Conservation (phyloP, 1,140 invertebrate genomes). For the Tetramorium alpestre region DNA sequence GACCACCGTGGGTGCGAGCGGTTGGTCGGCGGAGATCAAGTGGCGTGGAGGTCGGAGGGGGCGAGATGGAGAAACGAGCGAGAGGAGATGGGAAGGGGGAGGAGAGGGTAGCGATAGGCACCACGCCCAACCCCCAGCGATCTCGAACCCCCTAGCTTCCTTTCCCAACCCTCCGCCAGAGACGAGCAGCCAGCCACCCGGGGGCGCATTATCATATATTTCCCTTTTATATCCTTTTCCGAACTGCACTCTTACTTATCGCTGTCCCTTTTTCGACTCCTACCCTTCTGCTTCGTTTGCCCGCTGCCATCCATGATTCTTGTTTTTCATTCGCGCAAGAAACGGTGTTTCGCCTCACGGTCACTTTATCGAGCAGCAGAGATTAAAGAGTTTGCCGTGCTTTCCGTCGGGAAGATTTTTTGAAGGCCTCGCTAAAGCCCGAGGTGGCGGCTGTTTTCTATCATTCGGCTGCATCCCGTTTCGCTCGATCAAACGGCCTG, state of each 20-base stretch:
- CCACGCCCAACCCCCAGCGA: constrained; percentile 84
- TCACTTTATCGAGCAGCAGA: constrained; percentile 45
- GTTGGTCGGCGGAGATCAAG: constrained; percentile 15
- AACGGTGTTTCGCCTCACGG: constrained; percentile 21
- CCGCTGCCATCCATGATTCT: not conserved
- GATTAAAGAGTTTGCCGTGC: constrained; percentile 40
- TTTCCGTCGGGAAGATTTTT: constrained; percentile 21
- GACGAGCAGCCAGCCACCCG: constrained; percentile 73
- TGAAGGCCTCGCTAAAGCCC: not conserved
- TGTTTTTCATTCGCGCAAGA: constrained; percentile 58
- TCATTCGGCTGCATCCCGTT: not conserved
- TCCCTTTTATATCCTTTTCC: constrained; percentile 81
- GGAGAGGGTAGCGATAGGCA: constrained; percentile 69
- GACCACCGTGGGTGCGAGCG: constrained; percentile 77
- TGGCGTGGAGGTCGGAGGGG: not conserved
- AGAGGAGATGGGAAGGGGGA: constrained; percentile 62
- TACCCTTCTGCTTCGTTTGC: constrained; percentile 3
- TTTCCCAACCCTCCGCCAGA: constrained; percentile 57
- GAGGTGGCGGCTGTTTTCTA: not conserved
- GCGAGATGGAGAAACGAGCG: constrained; percentile 66
- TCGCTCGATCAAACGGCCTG: not conserved
- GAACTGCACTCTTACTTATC: constrained; percentile 64
- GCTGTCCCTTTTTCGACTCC: constrained; percentile 44
- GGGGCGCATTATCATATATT: constrained; percentile 84
- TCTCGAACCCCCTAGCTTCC: constrained; percentile 75